phyloP scores from a whole-genome alignment of 2,113 vertebrate species.

The Azemiops feae region DNA sequence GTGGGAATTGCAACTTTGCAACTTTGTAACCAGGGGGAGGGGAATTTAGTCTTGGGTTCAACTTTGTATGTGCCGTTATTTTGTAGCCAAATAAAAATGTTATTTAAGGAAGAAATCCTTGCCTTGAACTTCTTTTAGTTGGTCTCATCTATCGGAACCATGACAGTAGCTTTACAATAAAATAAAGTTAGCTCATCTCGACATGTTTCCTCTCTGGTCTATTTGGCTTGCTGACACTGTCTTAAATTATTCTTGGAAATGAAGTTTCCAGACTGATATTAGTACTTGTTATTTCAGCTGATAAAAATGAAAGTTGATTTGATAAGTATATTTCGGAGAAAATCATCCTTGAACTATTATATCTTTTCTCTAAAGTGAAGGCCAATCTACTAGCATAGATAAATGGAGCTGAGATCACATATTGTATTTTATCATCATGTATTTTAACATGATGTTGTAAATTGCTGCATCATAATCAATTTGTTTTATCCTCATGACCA shows the following conservation, averaged over 20 bases:
- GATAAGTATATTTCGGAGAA: not conserved
- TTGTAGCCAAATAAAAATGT: no score
- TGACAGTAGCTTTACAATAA: not conserved
- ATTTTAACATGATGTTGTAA: no score
- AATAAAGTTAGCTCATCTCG: not conserved
- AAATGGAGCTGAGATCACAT: not conserved
- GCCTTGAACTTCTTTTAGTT: no score
- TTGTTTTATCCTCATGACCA: constrained; percentile 19
- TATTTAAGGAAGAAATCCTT: no score
- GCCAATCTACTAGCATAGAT: not conserved
- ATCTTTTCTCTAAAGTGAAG: not conserved
- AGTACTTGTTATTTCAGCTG: not conserved
- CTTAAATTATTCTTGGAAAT: not conserved
- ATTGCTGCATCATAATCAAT: constrained; percentile 17
- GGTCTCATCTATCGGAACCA: no score
- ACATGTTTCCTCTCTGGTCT: not conserved
- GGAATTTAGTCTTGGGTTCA: no score
- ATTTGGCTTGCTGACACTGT: not conserved
- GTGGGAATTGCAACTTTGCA: no score
- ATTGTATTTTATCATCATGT: no score
- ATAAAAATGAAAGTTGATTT: not conserved
- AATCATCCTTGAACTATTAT: not conserved
- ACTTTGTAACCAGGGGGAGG: no score
- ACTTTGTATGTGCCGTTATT: no score
- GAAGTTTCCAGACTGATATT: not conserved